phyloP scores from a whole-genome alignment of 2,113 vertebrate species.

The Anguilla rostrata region DNA sequence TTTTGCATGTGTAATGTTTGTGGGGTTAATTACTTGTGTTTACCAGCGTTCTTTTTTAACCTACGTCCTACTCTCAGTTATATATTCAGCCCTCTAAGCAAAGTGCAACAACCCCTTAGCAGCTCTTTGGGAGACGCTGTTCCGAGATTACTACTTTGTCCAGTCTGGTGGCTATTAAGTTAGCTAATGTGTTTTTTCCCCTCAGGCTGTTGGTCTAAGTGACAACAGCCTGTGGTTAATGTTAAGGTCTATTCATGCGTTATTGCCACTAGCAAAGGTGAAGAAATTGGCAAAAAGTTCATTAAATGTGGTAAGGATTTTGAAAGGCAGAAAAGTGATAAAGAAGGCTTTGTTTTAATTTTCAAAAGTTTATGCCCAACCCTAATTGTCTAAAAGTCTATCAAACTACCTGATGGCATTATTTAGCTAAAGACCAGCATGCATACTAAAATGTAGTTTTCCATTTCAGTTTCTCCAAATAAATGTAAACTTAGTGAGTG shows the following conservation, averaged over 20 bases:
- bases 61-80: background rate
- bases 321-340: slow-evolving; percentile 62
- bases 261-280: slow-evolving; percentile 51
- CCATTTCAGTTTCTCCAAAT: background rate
- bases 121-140: slow-evolving; percentile 3
- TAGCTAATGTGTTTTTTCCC: slow-evolving; percentile 27
- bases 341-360: slow-evolving; percentile 67
- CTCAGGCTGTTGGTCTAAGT: slow-evolving; percentile 33
- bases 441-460: background rate
- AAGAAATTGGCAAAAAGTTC: slow-evolving; percentile 69
- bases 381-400: slow-evolving; percentile 41
- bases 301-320: slow-evolving; percentile 63
- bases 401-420: background rate
- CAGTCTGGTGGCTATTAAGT: slow-evolving; percentile 41
- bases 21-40: slow-evolving; percentile 50
- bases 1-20: slow-evolving; percentile 60
- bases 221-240: slow-evolving; percentile 49
- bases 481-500: background rate
- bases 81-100: background rate
- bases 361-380: slow-evolving; percentile 59
- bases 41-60: background rate
- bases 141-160: slow-evolving; percentile 30
- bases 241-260: slow-evolving; percentile 59
- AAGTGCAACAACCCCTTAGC: slow-evolving; percentile 9
- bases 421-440: background rate